Base-by-base conservation (phyloP, 2,113 vertebrate genomes). In the Rhea pennata region DNA sequence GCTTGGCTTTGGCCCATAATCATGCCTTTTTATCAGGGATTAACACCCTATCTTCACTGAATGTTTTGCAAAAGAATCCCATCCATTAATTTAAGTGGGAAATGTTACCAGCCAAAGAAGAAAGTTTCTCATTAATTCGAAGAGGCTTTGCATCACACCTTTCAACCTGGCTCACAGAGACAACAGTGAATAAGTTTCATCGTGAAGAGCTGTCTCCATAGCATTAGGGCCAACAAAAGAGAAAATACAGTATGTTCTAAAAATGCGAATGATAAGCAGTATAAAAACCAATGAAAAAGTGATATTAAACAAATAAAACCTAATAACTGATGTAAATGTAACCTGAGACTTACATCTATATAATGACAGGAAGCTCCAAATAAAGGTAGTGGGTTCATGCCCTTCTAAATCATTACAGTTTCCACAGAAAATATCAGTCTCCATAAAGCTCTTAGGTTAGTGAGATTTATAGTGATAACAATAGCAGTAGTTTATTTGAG, bases 401-500 rank as follows among this genome's bases (percentile, higher is more conserved):
- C 86, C 53, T 85, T 71, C 58, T 82, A 94, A 93, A 88, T 80
- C 51, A 67, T 73, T 90, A 62, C 27, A 71, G 23, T 91, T 97
- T 95, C 82, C 84, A 90, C 50, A 76, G 72, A 95, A 95, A 90
- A 51, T 76, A 74, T 46, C 91, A 95, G 27, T 31, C 58, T 93
- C 31, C 70, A 74, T 81, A 46, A 93, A 87, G 39, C 78, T 91
- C 36, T 66, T 87, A 66, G 44, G 70, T 84, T 91, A 74, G 65
- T 66, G 91, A 93, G 82, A 88, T 86, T 92, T 92, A 92, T 83
- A 88, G 56, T 95, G 82, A 96, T 82, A 97, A 97, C 90, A 96
- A 93, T 84, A 95, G 59, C 76, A 79, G 92, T 93, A 96, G 90
- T 96, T 96, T 94, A 90, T 96, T 95, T 91, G 88, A 95, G 87